Evolutionary conservation across 35 echinoderm and acorn worm genomes (phyloP).

Genomic region (Ophiothrix spiculata): DNA sequence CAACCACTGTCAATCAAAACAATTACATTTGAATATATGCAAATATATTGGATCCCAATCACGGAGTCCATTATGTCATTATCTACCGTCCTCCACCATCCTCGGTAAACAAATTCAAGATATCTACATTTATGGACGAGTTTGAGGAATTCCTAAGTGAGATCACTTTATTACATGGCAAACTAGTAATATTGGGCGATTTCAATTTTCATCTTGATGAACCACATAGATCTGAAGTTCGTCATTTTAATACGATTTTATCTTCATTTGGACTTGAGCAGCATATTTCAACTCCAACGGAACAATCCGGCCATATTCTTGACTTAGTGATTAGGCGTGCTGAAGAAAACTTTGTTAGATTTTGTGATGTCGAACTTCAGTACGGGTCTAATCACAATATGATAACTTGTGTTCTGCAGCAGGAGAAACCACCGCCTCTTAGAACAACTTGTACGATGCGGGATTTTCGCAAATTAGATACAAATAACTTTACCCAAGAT

Average conservation of each 20-base stretch:
- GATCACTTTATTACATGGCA: not conserved
- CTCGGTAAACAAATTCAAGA: not conserved
- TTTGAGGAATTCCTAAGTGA: not conserved
- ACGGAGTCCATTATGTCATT: not conserved
- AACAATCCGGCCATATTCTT: too few species aligned
- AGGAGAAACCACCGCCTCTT: not conserved
- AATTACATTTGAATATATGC: not conserved
- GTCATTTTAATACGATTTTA: not conserved
- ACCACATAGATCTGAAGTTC: not conserved
- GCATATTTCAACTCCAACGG: not conserved
- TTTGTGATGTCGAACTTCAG: not conserved
- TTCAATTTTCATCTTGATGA: not conserved
- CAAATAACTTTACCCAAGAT: not conserved
- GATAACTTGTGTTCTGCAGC: not conserved
- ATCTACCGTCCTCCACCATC: not conserved
- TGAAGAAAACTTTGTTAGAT: not conserved
- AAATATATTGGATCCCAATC: not conserved
- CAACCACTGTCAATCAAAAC: not conserved
- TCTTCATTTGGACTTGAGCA: not conserved
- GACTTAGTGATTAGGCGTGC: too few species aligned
- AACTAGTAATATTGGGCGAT: not conserved
- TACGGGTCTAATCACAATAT: not conserved
- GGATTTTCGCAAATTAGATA: not conserved
- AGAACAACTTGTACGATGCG: not conserved
- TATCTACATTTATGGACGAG: not conserved